phyloP scores from a whole-genome alignment of 2,113 vertebrate genomes.

The Oncorhynchus clarkii region DNA sequence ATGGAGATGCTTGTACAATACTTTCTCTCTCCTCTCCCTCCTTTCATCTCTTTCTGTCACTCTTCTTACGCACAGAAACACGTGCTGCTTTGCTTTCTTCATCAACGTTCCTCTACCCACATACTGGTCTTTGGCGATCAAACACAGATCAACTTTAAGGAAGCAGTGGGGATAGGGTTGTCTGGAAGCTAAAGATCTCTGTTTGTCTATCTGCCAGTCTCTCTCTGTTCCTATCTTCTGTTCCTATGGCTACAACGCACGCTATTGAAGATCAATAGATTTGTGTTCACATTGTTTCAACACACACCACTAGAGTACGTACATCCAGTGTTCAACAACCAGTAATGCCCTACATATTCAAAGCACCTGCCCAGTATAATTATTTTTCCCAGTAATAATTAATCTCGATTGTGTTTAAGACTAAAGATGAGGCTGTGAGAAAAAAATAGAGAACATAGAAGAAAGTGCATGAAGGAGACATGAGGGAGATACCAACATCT shows the following conservation, averaged over 20 bases:
- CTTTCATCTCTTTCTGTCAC: conserved; percentile 21
- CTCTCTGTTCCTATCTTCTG: not conserved
- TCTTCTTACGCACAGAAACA: conserved; percentile 3
- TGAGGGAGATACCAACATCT: conserved; percentile 27
- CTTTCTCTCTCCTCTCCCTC: conserved; percentile 9
- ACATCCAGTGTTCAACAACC: conserved; percentile 38
- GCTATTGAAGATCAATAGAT: not conserved
- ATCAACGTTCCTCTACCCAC: not conserved
- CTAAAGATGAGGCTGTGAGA: conserved; percentile 3
- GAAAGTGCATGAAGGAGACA: conserved; percentile 5
- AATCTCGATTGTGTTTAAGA: conserved; percentile 6
- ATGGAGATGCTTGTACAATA: not conserved
- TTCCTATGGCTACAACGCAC: not conserved
- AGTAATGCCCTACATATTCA: conserved; percentile 11
- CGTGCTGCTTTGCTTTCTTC: conserved; percentile 22
- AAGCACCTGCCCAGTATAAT: conserved; percentile 17
- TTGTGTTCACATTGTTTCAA: conserved; percentile 29
- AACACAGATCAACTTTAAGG: not conserved
- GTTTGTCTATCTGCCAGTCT: conserved; percentile 17
- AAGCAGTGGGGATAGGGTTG: not conserved
- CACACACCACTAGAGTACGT: conserved; percentile 8
- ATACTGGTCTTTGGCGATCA: not conserved
- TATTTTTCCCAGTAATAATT: conserved; percentile 23
- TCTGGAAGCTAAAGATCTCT: conserved; percentile 6
- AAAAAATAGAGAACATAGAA: not conserved